These are phyloP conservation scores for Rallus limicola DNA, from an alignment of 2,113 vertebrate species.

Conservation along the genomic window DNA sequence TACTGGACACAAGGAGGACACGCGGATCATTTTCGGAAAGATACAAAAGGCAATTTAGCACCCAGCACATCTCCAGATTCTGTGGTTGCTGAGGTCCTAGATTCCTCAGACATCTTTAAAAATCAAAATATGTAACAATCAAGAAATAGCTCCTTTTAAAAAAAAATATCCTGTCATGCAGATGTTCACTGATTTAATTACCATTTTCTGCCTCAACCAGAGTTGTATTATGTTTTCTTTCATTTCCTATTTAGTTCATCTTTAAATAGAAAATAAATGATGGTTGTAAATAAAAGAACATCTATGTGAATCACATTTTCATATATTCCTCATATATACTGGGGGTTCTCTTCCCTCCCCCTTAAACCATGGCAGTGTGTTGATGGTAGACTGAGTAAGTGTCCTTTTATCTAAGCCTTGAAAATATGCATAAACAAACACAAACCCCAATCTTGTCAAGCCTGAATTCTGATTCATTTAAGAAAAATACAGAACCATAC, in stretches of 20 bases:
- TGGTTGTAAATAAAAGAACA: not conserved
- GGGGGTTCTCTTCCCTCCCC: not conserved
- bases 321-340: not conserved
- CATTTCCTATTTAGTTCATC: constrained; percentile 37
- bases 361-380: not conserved
- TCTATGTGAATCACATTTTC: not conserved
- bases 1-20: not conserved
- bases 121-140: not conserved
- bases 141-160: not conserved
- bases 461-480: not conserved
- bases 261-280: constrained; percentile 11
- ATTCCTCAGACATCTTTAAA: not conserved
- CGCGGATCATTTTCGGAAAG: not conserved
- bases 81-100: not conserved
- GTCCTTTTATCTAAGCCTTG: not conserved
- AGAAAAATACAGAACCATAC: not conserved
- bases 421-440: constrained; percentile 1
- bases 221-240: constrained; percentile 42
- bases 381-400: not conserved
- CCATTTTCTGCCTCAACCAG: constrained; percentile 58
- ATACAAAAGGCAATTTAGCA: not conserved
- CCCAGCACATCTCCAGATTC: not conserved
- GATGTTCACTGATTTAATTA: constrained; percentile 47
- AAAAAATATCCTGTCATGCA: not conserved
- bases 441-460: not conserved